Percentiles rank a stretch among this genome's conserved stretches.
Evolutionary conservation across 2,888 invertebrate genomes (phyloP).

Genomic region (Trissolcus japonicus): DNA sequence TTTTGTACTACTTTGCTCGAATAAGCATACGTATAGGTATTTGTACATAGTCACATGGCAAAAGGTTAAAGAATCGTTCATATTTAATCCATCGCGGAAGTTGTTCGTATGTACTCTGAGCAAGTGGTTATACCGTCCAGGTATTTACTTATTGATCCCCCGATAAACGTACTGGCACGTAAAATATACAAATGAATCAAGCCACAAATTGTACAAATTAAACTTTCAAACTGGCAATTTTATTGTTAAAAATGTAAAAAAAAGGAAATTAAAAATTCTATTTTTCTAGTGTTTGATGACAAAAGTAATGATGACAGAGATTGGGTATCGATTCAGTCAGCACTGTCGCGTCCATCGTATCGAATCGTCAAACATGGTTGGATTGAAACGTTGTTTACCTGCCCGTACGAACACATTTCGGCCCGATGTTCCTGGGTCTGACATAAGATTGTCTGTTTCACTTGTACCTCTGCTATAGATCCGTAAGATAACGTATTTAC

Average conservation of each 20-base stretch:
- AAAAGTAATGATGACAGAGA: constrained; percentile 15
- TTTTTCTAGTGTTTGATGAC: constrained; percentile 1
- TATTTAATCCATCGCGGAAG: constrained; percentile 55
- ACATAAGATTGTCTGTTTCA: constrained; percentile 40
- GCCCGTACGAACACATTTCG: constrained; percentile 24
- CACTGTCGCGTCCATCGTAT: constrained; percentile 20
- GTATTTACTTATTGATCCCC: constrained; percentile 47
- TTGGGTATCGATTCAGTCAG: constrained; percentile 21
- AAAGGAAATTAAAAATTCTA: neutral
- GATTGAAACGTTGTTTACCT: constrained; percentile 19
- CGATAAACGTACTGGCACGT: neutral
- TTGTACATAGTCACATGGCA: constrained; percentile 45
- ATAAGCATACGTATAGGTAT: constrained; percentile 46
- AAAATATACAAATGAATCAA: no score
- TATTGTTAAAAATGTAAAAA: neutral
- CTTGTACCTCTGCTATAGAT: constrained; percentile 20
- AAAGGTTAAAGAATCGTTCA: constrained; percentile 56
- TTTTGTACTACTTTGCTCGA: constrained; percentile 49
- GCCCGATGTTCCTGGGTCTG: constrained; percentile 31
- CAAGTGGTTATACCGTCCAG: constrained; percentile 24
- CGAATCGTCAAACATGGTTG: constrained; percentile 27
- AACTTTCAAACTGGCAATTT: neutral
- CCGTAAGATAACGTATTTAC: neutral
- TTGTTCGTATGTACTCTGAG: constrained; percentile 27
- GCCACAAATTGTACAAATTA: neutral